Base-by-base conservation (phyloP, 2,113 vertebrate genomes). In the Zootoca vivipara region DNA sequence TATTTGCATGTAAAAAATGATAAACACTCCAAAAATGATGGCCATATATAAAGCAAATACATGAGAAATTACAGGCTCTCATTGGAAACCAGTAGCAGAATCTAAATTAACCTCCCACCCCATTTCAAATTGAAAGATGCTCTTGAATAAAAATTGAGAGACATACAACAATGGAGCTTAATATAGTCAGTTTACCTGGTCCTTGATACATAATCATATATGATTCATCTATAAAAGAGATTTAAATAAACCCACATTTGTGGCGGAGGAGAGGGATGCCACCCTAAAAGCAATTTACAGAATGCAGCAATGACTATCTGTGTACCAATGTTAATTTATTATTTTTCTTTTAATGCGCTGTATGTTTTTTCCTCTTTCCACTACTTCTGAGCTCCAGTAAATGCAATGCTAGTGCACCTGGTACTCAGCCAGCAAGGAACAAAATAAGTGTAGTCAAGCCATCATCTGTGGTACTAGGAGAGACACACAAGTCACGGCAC, bases 261-360 rank as follows among this genome's bases (percentile, higher is more conserved):
- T 52, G 46, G 46, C 9, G 38, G 62, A 65, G 83, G 70, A 87
- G 6, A 91, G 0, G 24, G 24, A 82, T 16, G 52, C 0, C 65
- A 7, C 5, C 86, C 26, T 40, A 88, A 74, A 92, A 75, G 83
- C 78, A 91, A 92, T 40, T 33, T 15, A 6, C 7, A 77, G 67
- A 92, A 82, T 9, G 26, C 0, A 84, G 46, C 42, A 80, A 70
- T 87, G 22, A 92, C 13, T 1, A 38, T 85, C 12, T 58, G 26
- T 30, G 75, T 77, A 33, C 33, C 38, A 78, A 77, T 70, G 78
- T 52, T 52, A 42, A 83, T 35, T 38, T n/a, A 78, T 86, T 10
- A 26, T 26, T 85, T 86, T 85, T 56, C 70, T 81, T 82, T 86
- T 75, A 65, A 81, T 38, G 18, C 58, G 6, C 5, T 72, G 30